Base-by-base conservation (phyloP, 2,113 vertebrate genomes). In the Neodon shergylaensis region DNA sequence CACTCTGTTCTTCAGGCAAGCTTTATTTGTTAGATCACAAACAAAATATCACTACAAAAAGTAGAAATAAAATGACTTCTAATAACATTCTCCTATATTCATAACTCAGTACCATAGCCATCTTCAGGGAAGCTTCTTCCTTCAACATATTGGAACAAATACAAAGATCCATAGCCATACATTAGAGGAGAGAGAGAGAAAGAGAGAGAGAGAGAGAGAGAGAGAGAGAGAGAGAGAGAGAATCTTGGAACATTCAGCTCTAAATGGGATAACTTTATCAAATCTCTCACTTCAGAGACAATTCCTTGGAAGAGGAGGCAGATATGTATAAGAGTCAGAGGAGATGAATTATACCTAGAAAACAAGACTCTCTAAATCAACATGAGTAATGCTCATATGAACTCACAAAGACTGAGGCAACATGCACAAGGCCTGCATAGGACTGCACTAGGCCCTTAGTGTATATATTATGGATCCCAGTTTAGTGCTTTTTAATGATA, bases 151-250 rank as follows among this genome's bases (percentile, higher is more conserved):
- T 17, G 31, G 49, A 79, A 54, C 17, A 79, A 79, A 21, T 79
- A 22, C 19, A 52, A 31, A 5, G 17, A 79, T 54, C 31, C 17
- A 79, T 16, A 66, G 22, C 61, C 22, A 5, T 58, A 54, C 14
- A 4, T 52, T n/a, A n/a, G n/a, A n/a, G 1, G 47, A 10, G 1
- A 24, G 19, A 7, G 6, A 61, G 26, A 28, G 26, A 28, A 10
- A 28, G 63, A 65, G 63, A 77, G 44, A 49, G 44, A 72, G 33
- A 70, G 14, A 72, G 33, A 72, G 36, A 72, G 36, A 54, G 52
- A 54, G 52, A 54, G 52, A 54, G 14, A 54, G 13, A 54, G 52
- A 54, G 14, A 54, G 52, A 49, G 16, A 21, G 16, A 72, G 33
- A 4, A 39, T 9, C 8, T 79, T 79, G 31, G 31, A 52, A 36